Percentiles rank a stretch among this genome's conserved stretches.
Evolutionary conservation across 2,797 vertebrate species (phyloP).

Genomic region (Salarias fasciatus): DNA sequence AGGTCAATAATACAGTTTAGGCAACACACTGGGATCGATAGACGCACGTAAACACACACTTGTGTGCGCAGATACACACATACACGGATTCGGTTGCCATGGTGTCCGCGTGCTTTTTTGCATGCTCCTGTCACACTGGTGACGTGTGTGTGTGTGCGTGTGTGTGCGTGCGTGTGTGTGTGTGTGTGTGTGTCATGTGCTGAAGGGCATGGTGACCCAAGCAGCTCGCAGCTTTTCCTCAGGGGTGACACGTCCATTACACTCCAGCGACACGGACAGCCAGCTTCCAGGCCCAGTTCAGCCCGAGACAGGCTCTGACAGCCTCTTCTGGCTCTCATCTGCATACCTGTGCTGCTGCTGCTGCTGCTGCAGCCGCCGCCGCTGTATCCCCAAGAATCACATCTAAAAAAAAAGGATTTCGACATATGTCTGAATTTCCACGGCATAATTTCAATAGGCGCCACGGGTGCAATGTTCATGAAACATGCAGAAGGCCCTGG

Average conservation of each 20-base stretch:
- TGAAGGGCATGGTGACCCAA: slow-evolving; percentile 72
- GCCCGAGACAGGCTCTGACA: slow-evolving; percentile 51
- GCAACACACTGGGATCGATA: slow-evolving; percentile 65
- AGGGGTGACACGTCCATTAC: slow-evolving; percentile 72
- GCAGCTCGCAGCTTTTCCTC: slow-evolving; percentile 65
- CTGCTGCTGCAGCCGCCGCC: too few species aligned
- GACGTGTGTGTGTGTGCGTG: slow-evolving; percentile 55
- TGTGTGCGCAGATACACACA: slow-evolving; percentile 6
- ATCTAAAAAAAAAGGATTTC: slow-evolving; percentile 45
- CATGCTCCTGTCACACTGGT: slow-evolving; percentile 64
- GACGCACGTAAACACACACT: slow-evolving; percentile 33
- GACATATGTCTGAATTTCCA: slow-evolving; percentile 56
- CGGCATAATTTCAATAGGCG: slow-evolving; percentile 46
- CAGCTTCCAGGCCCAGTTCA: slow-evolving; percentile 40
- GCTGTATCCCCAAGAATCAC: slow-evolving; percentile 16
- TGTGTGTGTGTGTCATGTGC: slow-evolving; percentile 50
- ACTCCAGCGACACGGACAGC: slow-evolving; percentile 62
- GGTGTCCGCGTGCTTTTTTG: slow-evolving; percentile 62
- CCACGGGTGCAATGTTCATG: slow-evolving; percentile 53
- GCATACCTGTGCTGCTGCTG: slow-evolving; percentile 29
- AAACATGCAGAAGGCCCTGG: slow-evolving; percentile 58
- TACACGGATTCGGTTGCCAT: slow-evolving; percentile 58
- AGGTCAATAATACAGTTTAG: slow-evolving; percentile 72
- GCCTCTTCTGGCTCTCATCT: slow-evolving; percentile 37
- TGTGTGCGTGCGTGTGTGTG: slow-evolving; percentile 42